Evolutionary conservation across 2,113 vertebrate genomes (phyloP), one percentile per base, ranked within the genome.

Genomic region (Vulpes ferrilata): DNA sequence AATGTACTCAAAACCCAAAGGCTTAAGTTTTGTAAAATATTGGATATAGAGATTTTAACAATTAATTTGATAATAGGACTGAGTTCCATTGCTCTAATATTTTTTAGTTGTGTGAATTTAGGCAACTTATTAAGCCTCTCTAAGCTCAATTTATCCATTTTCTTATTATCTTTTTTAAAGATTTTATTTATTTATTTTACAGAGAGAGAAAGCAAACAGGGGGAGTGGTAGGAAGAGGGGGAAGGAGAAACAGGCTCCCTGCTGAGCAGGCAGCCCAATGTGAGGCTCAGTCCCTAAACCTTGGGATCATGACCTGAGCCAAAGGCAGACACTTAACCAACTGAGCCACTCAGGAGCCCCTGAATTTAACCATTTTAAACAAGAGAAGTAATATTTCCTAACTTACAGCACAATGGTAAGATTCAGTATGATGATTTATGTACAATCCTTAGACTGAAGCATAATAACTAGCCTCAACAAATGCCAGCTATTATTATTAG

Each of bases 121-220:
- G 15, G 19, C 7, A 90, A 64, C 15, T 84, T 57, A 89, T 53
- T 67, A 93, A 69, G 69, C 7, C 38, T 86, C 43, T 86, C 23
- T 95, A 76, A 90, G 27, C 38, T 90, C 51, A 59, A 55, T 74
- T 55, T 57, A 80, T 55, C 67, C 16, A 19, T 93, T 82, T 95
- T 55, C 43, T 43, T 43, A 43, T 43, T 6, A 43, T 43, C 1
- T 43, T 43, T 43, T 43, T 43, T 43, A 43, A 43, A 43, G 43
- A 43, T 43, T 43, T 43, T 43, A 43, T 43, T 43, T 43, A 43
- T 43, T 43, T 43, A 43, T 43, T 43, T 43, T 6, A 43, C 43
- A 43, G 43, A 43, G 43, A 43, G 43, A 43, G 43, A 7, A 43
- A 43, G 43, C 43, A 43, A 43, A 43, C 43, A 43, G 43, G 43